Evolutionary conservation across 2,797 vertebrate genomes (phyloP).

Genomic region (Champsocephalus gunnari): DNA sequence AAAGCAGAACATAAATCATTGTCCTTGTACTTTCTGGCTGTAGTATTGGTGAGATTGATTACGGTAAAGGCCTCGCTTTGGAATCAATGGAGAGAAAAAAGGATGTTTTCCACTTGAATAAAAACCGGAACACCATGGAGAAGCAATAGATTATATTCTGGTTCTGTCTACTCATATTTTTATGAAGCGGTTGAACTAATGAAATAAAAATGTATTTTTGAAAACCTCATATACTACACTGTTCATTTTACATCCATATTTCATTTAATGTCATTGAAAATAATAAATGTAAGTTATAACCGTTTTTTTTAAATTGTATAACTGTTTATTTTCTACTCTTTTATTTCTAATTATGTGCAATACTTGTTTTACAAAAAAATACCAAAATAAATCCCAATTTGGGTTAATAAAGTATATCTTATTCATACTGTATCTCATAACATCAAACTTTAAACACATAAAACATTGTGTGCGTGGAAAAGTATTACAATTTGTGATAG

Average conservation of each 20-base stretch:
- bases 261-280: too few species aligned
- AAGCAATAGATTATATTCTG: not conserved
- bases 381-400: too few species aligned
- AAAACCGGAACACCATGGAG: not conserved
- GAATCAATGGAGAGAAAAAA: slow-evolving; percentile 1
- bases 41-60: not conserved
- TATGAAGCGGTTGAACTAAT: not conserved
- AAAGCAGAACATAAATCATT: not conserved
- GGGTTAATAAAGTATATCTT: too few species aligned
- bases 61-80: not conserved
- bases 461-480: not conserved
- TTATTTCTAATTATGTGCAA: too few species aligned
- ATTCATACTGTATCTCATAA: not conserved
- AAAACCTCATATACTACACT: not conserved
- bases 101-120: not conserved
- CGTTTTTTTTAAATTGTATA: too few species aligned
- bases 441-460: slow-evolving; percentile 1
- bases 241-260: too few species aligned
- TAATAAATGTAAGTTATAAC: too few species aligned
- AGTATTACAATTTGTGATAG: not conserved
- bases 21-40: not conserved
- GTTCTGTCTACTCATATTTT: not conserved
- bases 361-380: too few species aligned
- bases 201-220: not conserved
- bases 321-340: too few species aligned